Evolutionary conservation across 2,113 vertebrate species (phyloP), one percentile per base, ranked within the genome.

Genomic region (Eolophus roseicapilla): DNA sequence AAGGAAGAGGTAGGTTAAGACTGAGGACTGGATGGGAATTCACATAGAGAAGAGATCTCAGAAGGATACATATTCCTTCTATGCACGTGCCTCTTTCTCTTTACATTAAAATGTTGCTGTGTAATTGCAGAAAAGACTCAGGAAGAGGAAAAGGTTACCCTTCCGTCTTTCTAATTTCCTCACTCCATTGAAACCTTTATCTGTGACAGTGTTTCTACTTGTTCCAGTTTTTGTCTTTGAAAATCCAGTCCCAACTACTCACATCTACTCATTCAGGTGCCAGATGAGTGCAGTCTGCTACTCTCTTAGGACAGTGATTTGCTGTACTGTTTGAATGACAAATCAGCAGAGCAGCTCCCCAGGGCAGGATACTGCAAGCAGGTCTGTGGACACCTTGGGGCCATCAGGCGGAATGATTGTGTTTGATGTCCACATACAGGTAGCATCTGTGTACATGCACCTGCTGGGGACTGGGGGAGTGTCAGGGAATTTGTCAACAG

Each of bases 1-100:
- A 92, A 88, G 63, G 70, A 91, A 96, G 59, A 96, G 74, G 81
- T 88, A 96, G 94, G 47, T 77, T 96, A 90, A 94, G 90, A 87
- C 25, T 7, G 18, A 90, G 46, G 44, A 87, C 18, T 87, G 84
- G 78, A 76, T 91, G 90, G 75, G 91, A 97, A 95, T 95, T 87
- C 49, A 90, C 49, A 24, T 1, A 87, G 31, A 90, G 75, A 73
- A 74, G n/a, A 80, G 78, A 79, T 93, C 87, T 92, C 94, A 96
- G 93, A 81, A 68, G 37, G 49, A 82, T n/a, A 93, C 90, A 71
- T 82, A 70, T 21, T 87, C 49, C 60, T 78, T 57, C n/a, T 87
- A 52, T 0, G 10, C 13, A 29, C 1, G 5, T 68, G 37, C 28
- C 37, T 13, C 21, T 73, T 82, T 59, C 52, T 94, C 73, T n/a